Base-by-base conservation (phyloP, 2,113 vertebrate genomes). In the Climacteris rufus region DNA sequence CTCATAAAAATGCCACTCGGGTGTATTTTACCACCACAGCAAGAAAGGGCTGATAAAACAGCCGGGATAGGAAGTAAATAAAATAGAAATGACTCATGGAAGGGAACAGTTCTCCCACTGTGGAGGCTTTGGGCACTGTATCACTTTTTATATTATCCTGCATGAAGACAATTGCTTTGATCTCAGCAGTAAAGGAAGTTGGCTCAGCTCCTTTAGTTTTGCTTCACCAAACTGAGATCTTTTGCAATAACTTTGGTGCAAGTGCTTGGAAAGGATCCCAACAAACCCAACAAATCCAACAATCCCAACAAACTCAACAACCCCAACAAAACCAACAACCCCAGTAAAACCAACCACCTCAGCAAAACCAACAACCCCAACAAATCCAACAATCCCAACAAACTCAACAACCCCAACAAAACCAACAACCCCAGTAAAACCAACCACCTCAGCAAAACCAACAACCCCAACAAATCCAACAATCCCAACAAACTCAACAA, bases 21-120 rank as follows among this genome's bases (percentile, higher is more conserved):
- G 72, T 61, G 88, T 70, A 39, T 86, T 96, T 86, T 63, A 60
- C 15, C 86, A 59, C n/a, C 64, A 8, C 11, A 59, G 82, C 53
- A 45, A 72, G 39, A 60, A 39, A 65, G 45, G 31, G 31, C 35
- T 90, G 91, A 53, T 53, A 65, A 83, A 92, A 13, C 64, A 80
- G 59, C 92, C 45, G 82, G 44, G 75, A 24, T 70, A 49, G 71
- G 83, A 89, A 77, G 85, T 22, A 61, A 95, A 83, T 83, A 61
- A 69, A 57, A 7, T 30, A 80, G 23, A 54, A 89, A 86, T 93
- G 72, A 74, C 66, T 87, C 76, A 11, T 18, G 10, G 22, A 74
- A 81, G 47, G n/a, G 63, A 92, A 6, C 54, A 63, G 45, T 14
- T 94, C 50, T 45, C 40, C 59, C 79, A 39, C 75, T 7, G 35